Conservation (phyloP, 2,113 vertebrate species). For the Psittacula cyanocephala region DNA sequence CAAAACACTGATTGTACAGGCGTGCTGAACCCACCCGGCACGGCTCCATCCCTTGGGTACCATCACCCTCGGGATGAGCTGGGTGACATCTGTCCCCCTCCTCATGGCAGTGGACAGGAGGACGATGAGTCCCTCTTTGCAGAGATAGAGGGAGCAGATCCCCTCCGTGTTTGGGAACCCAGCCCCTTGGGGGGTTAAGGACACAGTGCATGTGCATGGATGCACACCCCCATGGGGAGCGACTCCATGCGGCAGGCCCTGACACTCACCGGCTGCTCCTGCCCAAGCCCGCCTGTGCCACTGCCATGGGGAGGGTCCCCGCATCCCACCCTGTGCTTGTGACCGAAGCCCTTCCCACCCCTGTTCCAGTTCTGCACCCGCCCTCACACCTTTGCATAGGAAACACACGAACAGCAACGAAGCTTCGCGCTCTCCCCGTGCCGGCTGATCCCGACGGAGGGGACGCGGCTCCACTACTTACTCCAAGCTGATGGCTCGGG, state of each 20-base stretch:
- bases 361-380: not conserved
- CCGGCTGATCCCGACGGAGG: not conserved
- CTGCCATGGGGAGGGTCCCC: fast-evolving
- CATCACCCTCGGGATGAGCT: not conserved
- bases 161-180: not conserved
- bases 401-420: not conserved
- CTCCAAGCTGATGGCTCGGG: not conserved
- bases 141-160: not conserved
- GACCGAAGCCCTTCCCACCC: not conserved
- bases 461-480: not conserved
- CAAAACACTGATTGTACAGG: not conserved
- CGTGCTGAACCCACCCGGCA: fast-evolving
- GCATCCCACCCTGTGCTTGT: not conserved
- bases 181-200: not conserved
- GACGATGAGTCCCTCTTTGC: not conserved
- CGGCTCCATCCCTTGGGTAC: not conserved
- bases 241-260: not conserved
- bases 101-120: fast-evolving
- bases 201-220: fast-evolving
- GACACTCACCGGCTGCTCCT: not conserved
- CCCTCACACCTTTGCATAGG: constrained; percentile 46
- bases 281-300: not conserved
- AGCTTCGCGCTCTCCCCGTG: not conserved
- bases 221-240: not conserved
- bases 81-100: not conserved